Evolutionary conservation across 1,140 invertebrate species (phyloP), one percentile per base, ranked within the genome.

Genomic region (Pogonomyrmex californicus): DNA sequence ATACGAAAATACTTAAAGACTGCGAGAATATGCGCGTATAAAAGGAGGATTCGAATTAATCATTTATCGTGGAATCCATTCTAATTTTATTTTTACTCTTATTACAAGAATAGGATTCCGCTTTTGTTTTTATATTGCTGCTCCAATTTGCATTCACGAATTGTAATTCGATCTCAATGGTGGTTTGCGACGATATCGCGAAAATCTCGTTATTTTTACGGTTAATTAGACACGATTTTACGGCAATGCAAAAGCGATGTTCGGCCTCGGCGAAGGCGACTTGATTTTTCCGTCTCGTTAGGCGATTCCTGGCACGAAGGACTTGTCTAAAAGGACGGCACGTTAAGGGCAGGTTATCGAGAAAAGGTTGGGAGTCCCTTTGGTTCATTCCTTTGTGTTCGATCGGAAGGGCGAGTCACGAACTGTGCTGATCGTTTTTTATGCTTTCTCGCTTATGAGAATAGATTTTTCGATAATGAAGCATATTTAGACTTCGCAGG

Each of bases 151-250:
- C 17, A 47, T 47, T 23, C 0, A 3, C 38, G 17, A 82, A 73
- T 73, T 30, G 44, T 44, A 86, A 92, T 92, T 92, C 79, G 89
- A 92, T 93, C 87, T 68, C 44, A 66, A 63, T 23, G 78, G 77
- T 54, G 47, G 41, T 36, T 65, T 4, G 60, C 14, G 17, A 71
- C 58, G 44, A 79, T 86, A 87, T 91, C 91, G 70, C 91, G 91
- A 91, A 93, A 94, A 93, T 94, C 92, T 94, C 93, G 91, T 95
- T 95, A 95, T 94, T 94, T 95, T 95, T 94, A 94, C 94, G 92
- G 92, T 94, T 95, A 95, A 95, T 95, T 95, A 94, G 87, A 92
- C 89, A 87, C 75, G 83, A 83, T 76, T 91, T 86, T 89, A 49
- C 88, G 82, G 54, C 60, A 58, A 79, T 62, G 86, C 88, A 88